A percentile compares a stretch with the other conserved stretches of the same genome.
Evolutionary conservation across 2,888 invertebrate genomes (phyloP).

Genomic region (Heliothis peltigera): DNA sequence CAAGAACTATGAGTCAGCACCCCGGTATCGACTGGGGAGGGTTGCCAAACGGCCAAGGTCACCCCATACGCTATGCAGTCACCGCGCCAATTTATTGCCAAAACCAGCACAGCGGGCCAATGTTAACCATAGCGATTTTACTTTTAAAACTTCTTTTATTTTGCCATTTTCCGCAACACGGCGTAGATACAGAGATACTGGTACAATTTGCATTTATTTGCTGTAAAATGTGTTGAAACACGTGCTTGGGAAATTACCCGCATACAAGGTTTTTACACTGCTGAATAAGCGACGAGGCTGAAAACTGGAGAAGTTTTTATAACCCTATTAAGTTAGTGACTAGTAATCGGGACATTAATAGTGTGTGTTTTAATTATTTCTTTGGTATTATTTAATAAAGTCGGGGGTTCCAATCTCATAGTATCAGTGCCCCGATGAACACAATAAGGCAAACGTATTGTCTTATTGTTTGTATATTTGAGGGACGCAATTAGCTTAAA

Average conservation of each 20-base stretch:
- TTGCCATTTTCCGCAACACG: constrained; percentile 13
- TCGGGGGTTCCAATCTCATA: no score
- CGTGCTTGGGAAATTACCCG: constrained; percentile 4
- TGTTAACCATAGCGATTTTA: constrained; percentile 9
- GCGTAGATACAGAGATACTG: neutral
- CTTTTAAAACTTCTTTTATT: constrained; percentile 3
- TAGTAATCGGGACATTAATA: no score
- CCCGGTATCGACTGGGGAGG: constrained; percentile 65
- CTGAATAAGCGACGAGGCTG: no score
- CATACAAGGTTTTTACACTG: neutral
- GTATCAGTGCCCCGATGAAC: no score
- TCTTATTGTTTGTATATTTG: no score
- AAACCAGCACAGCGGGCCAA: constrained; percentile 32
- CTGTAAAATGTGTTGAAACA: constrained; percentile 8
- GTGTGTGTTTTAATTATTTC: no score
- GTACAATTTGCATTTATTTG: constrained; percentile 15
- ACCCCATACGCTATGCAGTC: constrained; percentile 68
- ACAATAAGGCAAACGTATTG: no score
- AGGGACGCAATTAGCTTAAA: no score
- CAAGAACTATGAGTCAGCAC: constrained; percentile 66
- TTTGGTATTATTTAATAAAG: no score
- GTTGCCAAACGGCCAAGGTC: constrained; percentile 74
- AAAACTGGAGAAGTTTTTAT: no score
- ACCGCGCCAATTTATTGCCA: constrained; percentile 44
- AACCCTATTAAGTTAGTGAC: no score